Percentiles rank a stretch among this genome's conserved stretches.
Conservation (phyloP, 2,888 invertebrate species). For the Zootermopsis nevadensis region DNA sequence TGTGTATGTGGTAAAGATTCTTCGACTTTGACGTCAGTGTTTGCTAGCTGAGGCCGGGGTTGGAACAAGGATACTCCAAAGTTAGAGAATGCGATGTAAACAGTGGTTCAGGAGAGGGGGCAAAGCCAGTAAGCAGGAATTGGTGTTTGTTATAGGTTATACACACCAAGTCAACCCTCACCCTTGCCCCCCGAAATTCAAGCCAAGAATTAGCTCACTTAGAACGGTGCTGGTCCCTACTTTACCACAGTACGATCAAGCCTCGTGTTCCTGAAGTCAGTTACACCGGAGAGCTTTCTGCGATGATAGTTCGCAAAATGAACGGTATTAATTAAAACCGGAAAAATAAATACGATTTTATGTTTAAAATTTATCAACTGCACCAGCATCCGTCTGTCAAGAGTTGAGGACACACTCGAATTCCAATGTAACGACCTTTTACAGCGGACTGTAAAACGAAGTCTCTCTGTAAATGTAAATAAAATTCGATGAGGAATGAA, state of each 20-base stretch:
- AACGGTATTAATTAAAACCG: no score
- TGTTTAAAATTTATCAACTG: no score
- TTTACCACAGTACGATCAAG: background rate
- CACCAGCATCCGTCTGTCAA: no score
- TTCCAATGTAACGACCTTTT: no score
- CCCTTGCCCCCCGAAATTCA: slow-evolving; percentile 14
- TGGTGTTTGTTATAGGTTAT: slow-evolving; percentile 44
- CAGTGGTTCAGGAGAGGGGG: slow-evolving; percentile 15
- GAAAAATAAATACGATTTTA: no score
- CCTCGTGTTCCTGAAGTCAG: slow-evolving; percentile 8
- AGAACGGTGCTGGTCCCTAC: background rate
- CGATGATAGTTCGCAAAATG: no score
- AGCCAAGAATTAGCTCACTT: slow-evolving; percentile 15
- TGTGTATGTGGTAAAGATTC: slow-evolving; percentile 8
- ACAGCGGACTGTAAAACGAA: no score
- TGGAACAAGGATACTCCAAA: slow-evolving; percentile 39
- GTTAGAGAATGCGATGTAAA: slow-evolving; percentile 45
- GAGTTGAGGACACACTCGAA: no score
- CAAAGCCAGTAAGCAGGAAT: background rate
- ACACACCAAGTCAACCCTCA: slow-evolving; percentile 21
- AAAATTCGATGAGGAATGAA: no score
- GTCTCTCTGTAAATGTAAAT: no score
- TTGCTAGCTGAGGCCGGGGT: slow-evolving; percentile 23
- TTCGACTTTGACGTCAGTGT: slow-evolving; percentile 29
- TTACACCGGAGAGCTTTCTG: background rate